A percentile compares a stretch with the other conserved stretches of the same genome.
Evolutionary conservation across 2,888 invertebrate genomes (phyloP).

Genomic region (Lycaena phlaeas): DNA sequence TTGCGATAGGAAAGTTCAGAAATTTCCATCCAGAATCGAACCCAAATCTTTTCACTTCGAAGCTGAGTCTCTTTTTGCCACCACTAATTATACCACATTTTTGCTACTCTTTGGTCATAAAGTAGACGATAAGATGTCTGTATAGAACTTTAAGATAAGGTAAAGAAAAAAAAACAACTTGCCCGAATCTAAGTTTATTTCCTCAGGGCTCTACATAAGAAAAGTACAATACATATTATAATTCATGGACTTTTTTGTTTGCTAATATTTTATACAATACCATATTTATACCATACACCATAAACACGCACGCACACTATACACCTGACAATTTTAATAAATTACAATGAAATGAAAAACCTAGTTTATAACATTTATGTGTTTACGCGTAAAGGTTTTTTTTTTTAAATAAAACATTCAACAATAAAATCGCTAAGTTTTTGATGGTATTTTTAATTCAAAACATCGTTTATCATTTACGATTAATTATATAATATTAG

Average conservation of each 20-base stretch:
- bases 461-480: no score
- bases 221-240: constrained; percentile 51
- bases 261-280: constrained; percentile 10
- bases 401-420: neutral
- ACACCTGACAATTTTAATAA: constrained; percentile 9
- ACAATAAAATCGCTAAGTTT: no score
- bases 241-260: constrained; percentile 8
- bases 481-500: no score
- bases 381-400: neutral
- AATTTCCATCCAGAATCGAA: no score
- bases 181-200: constrained; percentile 57
- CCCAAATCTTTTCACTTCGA: no score
- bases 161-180: constrained; percentile 31
- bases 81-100: no score
- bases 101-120: no score
- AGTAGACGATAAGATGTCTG: no score
- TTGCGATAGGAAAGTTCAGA: no score
- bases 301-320: neutral
- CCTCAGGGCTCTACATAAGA: constrained; percentile 56
- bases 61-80: no score
- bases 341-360: constrained; percentile 12
- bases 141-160: no score
- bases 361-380: neutral
- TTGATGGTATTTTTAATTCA: no score
- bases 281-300: neutral